These are phyloP conservation scores for Cheiracanthium punctorium DNA, from an alignment of 2,888 invertebrate genomes.

Conservation along the genomic window DNA sequence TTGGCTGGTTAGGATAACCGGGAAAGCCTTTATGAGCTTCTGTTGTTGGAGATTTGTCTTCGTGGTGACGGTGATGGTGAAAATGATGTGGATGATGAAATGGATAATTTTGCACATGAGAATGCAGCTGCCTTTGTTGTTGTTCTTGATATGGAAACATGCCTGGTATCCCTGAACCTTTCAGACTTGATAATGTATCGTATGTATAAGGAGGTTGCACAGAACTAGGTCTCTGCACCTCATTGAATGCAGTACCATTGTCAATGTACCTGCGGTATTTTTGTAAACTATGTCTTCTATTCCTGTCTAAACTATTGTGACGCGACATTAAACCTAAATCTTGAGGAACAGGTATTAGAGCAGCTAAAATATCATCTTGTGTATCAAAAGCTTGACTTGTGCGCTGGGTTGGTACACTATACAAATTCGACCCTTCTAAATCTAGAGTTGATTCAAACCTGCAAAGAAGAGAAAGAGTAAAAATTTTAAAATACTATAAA, in stretches of 20 bases:
- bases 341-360: constrained; percentile 25
- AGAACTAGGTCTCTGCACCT: constrained; percentile 25
- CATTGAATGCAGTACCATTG: neutral
- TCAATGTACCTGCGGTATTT: constrained; percentile 45
- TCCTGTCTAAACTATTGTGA: constrained; percentile 68
- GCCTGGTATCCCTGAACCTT: constrained; percentile 3
- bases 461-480: too few relatives aligned
- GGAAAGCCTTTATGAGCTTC: neutral
- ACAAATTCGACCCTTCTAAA: constrained; percentile 73
- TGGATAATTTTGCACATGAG: constrained; percentile 16
- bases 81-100: constrained; percentile 65
- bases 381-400: constrained; percentile 75
- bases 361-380: constrained; percentile 73
- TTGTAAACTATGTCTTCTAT: constrained; percentile 57
- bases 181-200: constrained; percentile 30
- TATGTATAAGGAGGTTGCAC: constrained; percentile 25
- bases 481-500: too few relatives aligned
- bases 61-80: constrained; percentile 57
- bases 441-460: constrained; percentile 69
- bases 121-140: constrained; percentile 18
- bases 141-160: constrained; percentile 37
- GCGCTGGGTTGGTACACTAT: constrained; percentile 77
- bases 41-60: constrained; percentile 21
- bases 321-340: constrained; percentile 64
- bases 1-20: neutral